phyloP scores from a whole-genome alignment of 2,888 invertebrate genomes.

The Amblyjoppa proteus region DNA sequence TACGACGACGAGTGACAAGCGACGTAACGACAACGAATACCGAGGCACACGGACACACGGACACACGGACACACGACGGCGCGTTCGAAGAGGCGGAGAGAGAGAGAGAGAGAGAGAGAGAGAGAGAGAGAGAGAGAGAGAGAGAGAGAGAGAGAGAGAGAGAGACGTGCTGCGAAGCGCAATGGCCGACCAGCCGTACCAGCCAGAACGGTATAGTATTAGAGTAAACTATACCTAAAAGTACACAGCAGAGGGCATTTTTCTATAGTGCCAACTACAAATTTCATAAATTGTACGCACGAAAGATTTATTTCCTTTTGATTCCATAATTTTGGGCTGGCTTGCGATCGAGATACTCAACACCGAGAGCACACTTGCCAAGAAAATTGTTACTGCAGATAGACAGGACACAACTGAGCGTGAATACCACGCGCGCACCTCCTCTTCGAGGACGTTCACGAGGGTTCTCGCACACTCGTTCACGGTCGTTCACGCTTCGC shows the following conservation, averaged over 20 bases:
- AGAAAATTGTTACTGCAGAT: not conserved
- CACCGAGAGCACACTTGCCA: not conserved
- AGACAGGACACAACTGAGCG: slow-evolving; percentile 34
- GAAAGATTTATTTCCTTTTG: not conserved
- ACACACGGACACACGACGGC: slow-evolving; percentile 33
- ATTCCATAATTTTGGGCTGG: not conserved
- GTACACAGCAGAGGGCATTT: not conserved
- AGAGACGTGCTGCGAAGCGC: slow-evolving; percentile 74
- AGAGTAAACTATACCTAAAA: slow-evolving; percentile 1
- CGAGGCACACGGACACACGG: slow-evolving; percentile 34
- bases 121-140: slow-evolving; percentile 56
- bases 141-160: slow-evolving; percentile 56
- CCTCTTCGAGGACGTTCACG: slow-evolving; percentile 46
- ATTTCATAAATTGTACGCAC: not conserved
- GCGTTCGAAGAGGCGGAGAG: slow-evolving; percentile 64
- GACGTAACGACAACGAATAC: slow-evolving; percentile 24
- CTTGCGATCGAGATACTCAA: slow-evolving; percentile 10
- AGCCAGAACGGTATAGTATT: slow-evolving; percentile 11
- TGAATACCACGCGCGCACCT: slow-evolving; percentile 34
- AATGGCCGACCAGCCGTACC: slow-evolving; percentile 78
- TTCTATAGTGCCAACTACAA: not conserved
- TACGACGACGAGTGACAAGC: slow-evolving; percentile 9
- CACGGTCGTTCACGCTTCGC: slow-evolving; percentile 67
- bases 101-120: slow-evolving; percentile 57
- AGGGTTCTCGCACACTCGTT: slow-evolving; percentile 53